Evolutionary conservation across 2,797 vertebrate species (phyloP), one percentile per base, ranked within the genome.

Genomic region (Anas bahamensis): DNA sequence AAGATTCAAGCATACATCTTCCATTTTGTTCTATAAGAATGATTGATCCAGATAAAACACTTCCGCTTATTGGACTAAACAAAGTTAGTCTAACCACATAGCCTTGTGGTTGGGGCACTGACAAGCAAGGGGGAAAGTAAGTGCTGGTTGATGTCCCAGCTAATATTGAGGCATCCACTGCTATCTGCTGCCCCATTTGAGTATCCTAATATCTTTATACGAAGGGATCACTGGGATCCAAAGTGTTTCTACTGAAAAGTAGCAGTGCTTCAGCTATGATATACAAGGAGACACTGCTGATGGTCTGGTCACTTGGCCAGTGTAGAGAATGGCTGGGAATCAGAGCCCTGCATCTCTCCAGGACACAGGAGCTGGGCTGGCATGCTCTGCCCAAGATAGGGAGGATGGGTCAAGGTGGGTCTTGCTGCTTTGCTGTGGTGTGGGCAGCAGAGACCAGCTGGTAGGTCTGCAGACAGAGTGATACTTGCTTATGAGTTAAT

Each of bases 281-380:
- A 10, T 61, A 17, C 1, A 6, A 50, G 6, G 35, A 76, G 22
- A 16, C 9, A 6, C 10, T 31, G 46, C 17, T 66, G 24, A 9
- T 24, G 44, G 33, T 4, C 7, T 3, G 2, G 11, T 61, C 29
- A 69, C 55, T 6, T 21, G 52, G 22, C 12, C 18, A 11, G 6
- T 11, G 18, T 42, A 44, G 24, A 42, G 22, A 1, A 1, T 23
- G 17, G 9, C 52, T 60, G 39, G 56, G 44, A 91, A n/a, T 31
- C 17, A 23, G 35, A 1, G 0, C n/a, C 6, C 50, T 46, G 16
- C 16, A 8, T n/a, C 22, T 4, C 28, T 23, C 18, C 29, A 61
- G 24, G 46, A 2, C 23, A 10, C 3, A 17, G 31, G 11, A 75
- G 44, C 59, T 33, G 26, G 57, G 18, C 29, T 69, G 33, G 42